These are phyloP conservation scores for Bombyx mandarina DNA, from an alignment of 1,140 invertebrate species.

Conservation along the genomic window DNA sequence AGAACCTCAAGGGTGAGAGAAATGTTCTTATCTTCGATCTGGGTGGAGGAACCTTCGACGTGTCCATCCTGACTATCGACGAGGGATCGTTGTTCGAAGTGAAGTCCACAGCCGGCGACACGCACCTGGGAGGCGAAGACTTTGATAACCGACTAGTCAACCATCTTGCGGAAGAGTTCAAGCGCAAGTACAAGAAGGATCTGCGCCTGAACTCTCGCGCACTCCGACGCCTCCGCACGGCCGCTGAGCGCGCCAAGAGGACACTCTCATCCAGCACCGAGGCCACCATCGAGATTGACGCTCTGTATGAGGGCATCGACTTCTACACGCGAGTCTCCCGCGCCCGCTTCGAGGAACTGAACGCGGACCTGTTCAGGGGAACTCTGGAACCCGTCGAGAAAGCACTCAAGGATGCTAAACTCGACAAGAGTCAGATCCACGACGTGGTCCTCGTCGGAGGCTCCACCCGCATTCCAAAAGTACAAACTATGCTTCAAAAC, in stretches of 20 bases:
- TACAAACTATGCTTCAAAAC: conserved; percentile 66
- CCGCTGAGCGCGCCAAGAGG: conserved; percentile 73
- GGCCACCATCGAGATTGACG: conserved; percentile 69
- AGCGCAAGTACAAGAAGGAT: conserved; percentile 68
- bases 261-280: conserved; percentile 70
- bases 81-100: conserved; percentile 81
- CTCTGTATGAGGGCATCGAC: conserved; percentile 65
- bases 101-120: conserved; percentile 73
- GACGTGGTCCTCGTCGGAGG: conserved; percentile 82
- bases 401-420: conserved; percentile 77
- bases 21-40: conserved; percentile 72
- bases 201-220: conserved; percentile 58
- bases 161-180: conserved; percentile 72
- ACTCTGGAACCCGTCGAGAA: conserved; percentile 73
- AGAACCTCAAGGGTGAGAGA: conserved; percentile 79
- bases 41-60: conserved; percentile 65
- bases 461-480: conserved; percentile 75
- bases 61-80: conserved; percentile 81
- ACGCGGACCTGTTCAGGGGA: conserved; percentile 67
- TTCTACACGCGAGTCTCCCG: conserved; percentile 66
- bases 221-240: conserved; percentile 74
- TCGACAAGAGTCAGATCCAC: conserved; percentile 77
- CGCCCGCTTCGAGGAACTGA: conserved; percentile 67
- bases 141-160: conserved; percentile 84
- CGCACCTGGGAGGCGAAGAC: conserved; percentile 79